Evolutionary conservation across 92 coral and sea anemone species (phyloP).

Genomic region (Epizoanthus ramosus): DNA sequence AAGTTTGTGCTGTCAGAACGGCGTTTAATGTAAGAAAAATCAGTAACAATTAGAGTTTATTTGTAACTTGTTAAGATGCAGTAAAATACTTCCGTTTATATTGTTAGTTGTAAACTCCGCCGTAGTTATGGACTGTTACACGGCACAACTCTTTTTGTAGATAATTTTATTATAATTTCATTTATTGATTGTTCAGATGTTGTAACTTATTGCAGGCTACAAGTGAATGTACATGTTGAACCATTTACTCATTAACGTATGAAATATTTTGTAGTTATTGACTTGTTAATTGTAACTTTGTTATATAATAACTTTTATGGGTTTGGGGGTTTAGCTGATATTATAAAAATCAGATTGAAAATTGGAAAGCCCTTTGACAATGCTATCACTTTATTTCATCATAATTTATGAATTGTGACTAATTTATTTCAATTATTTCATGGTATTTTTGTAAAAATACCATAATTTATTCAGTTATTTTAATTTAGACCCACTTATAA

Average conservation of each 20-base stretch:
- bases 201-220: no score
- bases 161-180: neutral
- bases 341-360: neutral
- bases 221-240: no score
- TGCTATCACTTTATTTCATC: neutral
- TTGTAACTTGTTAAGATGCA: no score
- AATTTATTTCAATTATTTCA: neutral
- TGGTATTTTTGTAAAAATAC: neutral
- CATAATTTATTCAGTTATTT: conserved; percentile 1
- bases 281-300: neutral
- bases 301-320: neutral
- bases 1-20: no score
- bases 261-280: neutral
- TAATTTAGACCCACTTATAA: neutral
- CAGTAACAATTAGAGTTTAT: no score
- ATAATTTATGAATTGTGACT: neutral
- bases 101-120: neutral
- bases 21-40: no score
- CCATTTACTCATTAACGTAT: no score
- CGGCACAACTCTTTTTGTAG: neutral
- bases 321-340: neutral
- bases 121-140: neutral
- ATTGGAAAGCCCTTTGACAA: neutral
- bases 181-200: neutral
- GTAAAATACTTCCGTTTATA: neutral